Evolutionary conservation across 2,888 invertebrate species (phyloP).

Genomic region (Exocentrus adspersus): DNA sequence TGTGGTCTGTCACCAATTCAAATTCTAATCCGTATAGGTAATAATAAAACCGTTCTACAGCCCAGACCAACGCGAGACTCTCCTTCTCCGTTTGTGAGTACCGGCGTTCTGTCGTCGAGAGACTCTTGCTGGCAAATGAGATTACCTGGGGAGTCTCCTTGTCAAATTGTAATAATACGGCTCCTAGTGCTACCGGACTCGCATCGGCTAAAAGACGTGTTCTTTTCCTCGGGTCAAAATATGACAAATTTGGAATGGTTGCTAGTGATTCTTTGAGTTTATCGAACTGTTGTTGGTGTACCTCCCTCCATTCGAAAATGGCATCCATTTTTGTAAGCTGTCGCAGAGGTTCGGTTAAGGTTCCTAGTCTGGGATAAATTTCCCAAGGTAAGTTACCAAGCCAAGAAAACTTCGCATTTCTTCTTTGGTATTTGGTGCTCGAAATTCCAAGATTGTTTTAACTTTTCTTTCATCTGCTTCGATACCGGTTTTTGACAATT

Average conservation of each 20-base stretch:
- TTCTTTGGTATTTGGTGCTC: slow-evolving; percentile 45
- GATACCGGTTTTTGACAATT: slow-evolving; percentile 54
- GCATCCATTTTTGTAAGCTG: background rate
- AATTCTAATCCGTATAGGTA: slow-evolving; percentile 60
- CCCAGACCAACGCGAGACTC: slow-evolving; percentile 58
- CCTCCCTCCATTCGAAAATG: background rate
- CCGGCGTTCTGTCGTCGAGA: slow-evolving; percentile 41
- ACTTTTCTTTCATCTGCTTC: slow-evolving; percentile 37
- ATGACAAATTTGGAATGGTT: background rate
- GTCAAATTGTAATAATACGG: background rate
- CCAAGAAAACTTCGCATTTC: slow-evolving; percentile 44
- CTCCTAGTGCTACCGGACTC: background rate
- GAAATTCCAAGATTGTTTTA: slow-evolving; percentile 32
- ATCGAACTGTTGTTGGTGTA: background rate
- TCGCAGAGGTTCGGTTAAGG: background rate
- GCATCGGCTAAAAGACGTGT: background rate
- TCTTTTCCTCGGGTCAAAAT: background rate
- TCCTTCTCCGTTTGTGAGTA: slow-evolving; percentile 58
- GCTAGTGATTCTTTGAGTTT: background rate
- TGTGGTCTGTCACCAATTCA: slow-evolving; percentile 52
- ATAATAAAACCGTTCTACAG: slow-evolving; percentile 58
- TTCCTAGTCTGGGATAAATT: slow-evolving; percentile 35
- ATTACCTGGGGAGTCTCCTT: slow-evolving; percentile 40
- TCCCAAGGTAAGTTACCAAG: slow-evolving; percentile 41
- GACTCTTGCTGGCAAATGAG: slow-evolving; percentile 46